These are phyloP conservation scores for Subacronicta megacephala DNA, from an alignment of 2,888 invertebrate genomes.

Conservation along the genomic window DNA sequence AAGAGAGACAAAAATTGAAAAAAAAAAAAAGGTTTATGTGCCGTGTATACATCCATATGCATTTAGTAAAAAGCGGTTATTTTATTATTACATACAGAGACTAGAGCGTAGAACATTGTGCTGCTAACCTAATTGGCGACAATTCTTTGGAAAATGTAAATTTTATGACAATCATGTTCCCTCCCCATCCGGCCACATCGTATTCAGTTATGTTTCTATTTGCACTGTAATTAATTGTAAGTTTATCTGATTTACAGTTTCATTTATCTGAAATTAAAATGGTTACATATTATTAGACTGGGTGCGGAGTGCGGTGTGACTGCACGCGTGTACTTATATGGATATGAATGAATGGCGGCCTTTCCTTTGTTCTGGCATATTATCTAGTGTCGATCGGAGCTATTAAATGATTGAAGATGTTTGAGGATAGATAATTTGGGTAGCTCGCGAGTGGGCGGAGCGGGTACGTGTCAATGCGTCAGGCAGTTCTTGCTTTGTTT, in stretches of 20 bases:
- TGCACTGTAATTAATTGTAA: conserved; percentile 52
- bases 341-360: conserved; percentile 27
- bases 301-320: conserved; percentile 15
- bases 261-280: conserved; percentile 26
- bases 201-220: conserved; percentile 53
- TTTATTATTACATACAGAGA: no score
- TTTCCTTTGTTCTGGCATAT: conserved; percentile 36
- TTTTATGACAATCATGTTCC: conserved; percentile 75
- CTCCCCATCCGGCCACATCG: conserved; percentile 51
- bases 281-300: no score
- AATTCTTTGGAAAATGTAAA: conserved; percentile 79
- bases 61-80: no score
- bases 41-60: no score
- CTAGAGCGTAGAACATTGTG: conserved; percentile 67
- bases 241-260: conserved; percentile 28
- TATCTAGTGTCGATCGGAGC: conserved; percentile 28
- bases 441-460: conserved; percentile 10
- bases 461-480: conserved; percentile 28
- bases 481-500: conserved; percentile 38
- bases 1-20: no score
- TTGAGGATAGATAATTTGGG: conserved; percentile 35
- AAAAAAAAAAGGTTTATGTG: no score
- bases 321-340: conserved; percentile 17
- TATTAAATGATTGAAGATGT: conserved; percentile 45
- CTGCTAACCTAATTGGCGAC: conserved; percentile 86